Evolutionary conservation across 2,797 vertebrate genomes (phyloP), one percentile per base, ranked within the genome.

Genomic region (Tokudaia tokunoshimensis): DNA sequence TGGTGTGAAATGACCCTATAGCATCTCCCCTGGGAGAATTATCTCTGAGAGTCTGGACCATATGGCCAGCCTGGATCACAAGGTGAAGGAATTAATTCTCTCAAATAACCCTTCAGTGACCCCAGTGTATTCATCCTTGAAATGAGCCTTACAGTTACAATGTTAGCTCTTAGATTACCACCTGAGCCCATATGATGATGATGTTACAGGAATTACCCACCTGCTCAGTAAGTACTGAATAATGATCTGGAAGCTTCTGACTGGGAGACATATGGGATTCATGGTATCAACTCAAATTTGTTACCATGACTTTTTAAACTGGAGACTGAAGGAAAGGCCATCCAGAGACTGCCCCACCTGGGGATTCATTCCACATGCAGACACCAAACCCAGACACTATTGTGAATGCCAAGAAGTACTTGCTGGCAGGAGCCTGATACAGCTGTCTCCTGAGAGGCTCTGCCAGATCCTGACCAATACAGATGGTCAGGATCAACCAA

Each of bases 241-340:
- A 90, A 92, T 83, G 91, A 94, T 52, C 76, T 80, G 57, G 47
- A 95, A 82, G 13, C 67, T 75, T 92, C 91, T 91, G 89, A n/a
- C 81, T 96, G 59, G 80, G 94, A 94, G 55, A 76, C 94, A 85
- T 65, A 78, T 70, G 83, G 84, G 87, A 67, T 20, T 90, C 50
- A 76, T 37, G 7, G 34, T 72, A 37, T 37, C 11, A 93, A 84
- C 17, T 85, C 41, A 75, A 88, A 96, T 92, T 19, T 63, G 61
- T 82, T 59, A 67, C 17, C 55, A 31, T 74, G 26, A 31, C 90
- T 74, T 91, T 65, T 78, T 74, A 89, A 80, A 67, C 24, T 14
- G 59, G 59, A 61, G 59, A 61, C 59, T 10, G 22, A 61, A 61
- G 22, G 59, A 61, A 61, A 61, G 22, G 22, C 22, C 59, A 61